phyloP scores from a whole-genome alignment of 2,113 vertebrate species.

The Ptyas mucosa region DNA sequence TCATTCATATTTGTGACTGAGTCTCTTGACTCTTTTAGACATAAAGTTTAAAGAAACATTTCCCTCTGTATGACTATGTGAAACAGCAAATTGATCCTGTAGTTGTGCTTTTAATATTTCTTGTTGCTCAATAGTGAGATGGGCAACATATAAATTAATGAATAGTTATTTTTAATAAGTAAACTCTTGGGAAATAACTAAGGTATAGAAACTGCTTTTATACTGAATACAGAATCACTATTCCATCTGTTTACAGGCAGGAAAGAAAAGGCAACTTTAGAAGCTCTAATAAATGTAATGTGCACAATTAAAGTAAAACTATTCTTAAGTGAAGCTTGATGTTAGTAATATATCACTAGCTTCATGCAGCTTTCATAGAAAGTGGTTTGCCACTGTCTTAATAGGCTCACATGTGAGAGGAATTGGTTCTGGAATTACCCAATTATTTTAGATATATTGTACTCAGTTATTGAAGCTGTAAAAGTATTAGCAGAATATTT shows the following conservation, averaged over 20 bases:
- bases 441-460: neutral
- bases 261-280: neutral
- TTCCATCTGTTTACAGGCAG: neutral
- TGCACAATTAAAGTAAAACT: neutral
- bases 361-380: neutral
- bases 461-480: neutral
- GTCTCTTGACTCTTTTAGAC: constrained; percentile 13
- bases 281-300: neutral
- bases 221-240: neutral
- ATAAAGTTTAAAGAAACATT: neutral
- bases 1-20: neutral
- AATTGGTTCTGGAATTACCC: neutral
- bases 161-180: neutral
- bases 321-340: neutral
- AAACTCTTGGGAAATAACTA: neutral
- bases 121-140: neutral
- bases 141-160: too few relatives aligned
- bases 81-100: neutral
- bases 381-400: neutral
- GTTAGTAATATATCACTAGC: neutral
- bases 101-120: neutral
- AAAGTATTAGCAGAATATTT: neutral
- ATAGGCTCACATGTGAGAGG: neutral
- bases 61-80: neutral
- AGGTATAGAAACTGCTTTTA: neutral